Evolutionary conservation across 2,888 invertebrate genomes (phyloP).

Genomic region (Petrolisthes manimaculis): DNA sequence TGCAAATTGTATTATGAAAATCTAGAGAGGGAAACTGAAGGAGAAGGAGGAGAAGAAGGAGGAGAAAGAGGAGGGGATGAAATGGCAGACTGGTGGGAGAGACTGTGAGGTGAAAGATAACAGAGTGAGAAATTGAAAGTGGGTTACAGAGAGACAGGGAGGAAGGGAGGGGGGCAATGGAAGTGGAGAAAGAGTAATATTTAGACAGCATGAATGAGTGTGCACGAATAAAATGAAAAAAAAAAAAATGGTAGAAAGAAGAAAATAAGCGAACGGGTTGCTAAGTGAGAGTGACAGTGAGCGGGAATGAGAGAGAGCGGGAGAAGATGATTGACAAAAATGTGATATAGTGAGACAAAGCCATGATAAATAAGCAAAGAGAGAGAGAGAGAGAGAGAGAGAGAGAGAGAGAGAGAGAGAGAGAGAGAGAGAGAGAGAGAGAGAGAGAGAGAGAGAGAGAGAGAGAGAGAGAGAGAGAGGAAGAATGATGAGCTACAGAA

Average conservation of each 20-base stretch:
- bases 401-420: background rate
- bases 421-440: background rate
- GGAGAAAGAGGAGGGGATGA: background rate
- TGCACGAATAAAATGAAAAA: background rate
- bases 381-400: background rate
- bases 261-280: background rate
- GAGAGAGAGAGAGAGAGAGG: background rate
- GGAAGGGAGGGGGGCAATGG: background rate
- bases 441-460: background rate
- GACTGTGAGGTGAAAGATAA: background rate
- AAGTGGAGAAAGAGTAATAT: slow-evolving; percentile 3
- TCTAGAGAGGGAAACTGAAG: slow-evolving; percentile 43
- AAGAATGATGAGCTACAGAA: background rate
- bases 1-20: slow-evolving; percentile 65
- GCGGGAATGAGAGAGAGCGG: background rate
- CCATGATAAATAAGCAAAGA: background rate
- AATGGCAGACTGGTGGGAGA: background rate
- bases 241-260: background rate
- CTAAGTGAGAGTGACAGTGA: background rate
- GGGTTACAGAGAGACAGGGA: background rate
- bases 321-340: background rate
- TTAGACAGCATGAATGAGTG: background rate
- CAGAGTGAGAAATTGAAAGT: background rate
- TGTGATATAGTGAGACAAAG: background rate
- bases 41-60: slow-evolving; percentile 22